Evolutionary conservation across 37 sponge, comb jelly and placozoan species (phyloP).

Genomic region (Beroe forskalii): DNA sequence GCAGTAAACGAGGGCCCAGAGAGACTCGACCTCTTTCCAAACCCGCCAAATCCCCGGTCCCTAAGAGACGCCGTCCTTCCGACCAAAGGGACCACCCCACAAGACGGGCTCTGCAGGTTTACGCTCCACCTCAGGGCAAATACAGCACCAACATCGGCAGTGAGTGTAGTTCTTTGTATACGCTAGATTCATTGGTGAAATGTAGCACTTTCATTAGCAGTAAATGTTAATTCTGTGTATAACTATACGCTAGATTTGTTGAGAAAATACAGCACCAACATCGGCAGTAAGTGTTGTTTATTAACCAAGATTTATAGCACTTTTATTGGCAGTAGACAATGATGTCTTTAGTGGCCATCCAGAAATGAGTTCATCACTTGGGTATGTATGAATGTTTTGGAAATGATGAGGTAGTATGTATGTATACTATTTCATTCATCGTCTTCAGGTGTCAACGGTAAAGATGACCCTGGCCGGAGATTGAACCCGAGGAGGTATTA

Average conservation of each 20-base stretch:
- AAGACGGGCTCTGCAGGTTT: slow-evolving; percentile 15
- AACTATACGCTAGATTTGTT: no score
- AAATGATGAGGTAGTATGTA: no score
- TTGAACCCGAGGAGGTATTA: background rate
- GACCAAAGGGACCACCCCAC: background rate
- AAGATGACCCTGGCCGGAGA: background rate
- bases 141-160: slow-evolving; percentile 35
- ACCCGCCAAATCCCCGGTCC: background rate
- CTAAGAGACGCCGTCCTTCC: background rate
- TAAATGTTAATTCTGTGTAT: no score
- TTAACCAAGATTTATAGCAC: background rate
- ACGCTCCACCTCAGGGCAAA: slow-evolving; percentile 57
- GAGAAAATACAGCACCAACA: slow-evolving; percentile 30
- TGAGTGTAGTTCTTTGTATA: background rate
- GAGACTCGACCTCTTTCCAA: background rate
- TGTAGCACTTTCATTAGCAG: no score
- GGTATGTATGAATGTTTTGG: no score
- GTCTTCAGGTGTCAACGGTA: background rate
- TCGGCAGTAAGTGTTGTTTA: background rate
- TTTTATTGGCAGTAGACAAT: no score
- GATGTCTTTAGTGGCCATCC: background rate
- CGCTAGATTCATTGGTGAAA: background rate
- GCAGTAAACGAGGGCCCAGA: slow-evolving; percentile 2
- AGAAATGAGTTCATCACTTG: no score
- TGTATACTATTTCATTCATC: no score